These are phyloP conservation scores for Pantherophis guttatus DNA, from an alignment of 2,113 vertebrate species.

Conservation along the genomic window DNA sequence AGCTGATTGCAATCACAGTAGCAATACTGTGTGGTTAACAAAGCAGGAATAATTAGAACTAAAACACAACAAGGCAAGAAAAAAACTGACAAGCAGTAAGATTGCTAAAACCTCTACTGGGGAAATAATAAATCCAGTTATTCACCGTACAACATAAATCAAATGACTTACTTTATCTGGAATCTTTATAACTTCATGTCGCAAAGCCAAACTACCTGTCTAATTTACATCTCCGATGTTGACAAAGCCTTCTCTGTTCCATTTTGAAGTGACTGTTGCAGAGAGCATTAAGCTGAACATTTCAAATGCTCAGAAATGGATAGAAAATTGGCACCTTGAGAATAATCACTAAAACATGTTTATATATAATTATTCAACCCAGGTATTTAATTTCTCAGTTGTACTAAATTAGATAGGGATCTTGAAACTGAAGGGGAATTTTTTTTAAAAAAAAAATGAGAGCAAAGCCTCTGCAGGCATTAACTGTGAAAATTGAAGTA, in stretches of 20 bases:
- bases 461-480: not conserved
- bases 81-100: not conserved
- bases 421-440: constrained; percentile 35
- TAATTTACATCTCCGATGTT: constrained; percentile 34
- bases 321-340: constrained; percentile 70
- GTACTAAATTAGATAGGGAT: constrained; percentile 50
- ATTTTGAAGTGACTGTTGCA: constrained; percentile 51
- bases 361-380: constrained; percentile 70
- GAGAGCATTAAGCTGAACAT: constrained; percentile 65
- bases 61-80: not conserved
- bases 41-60: not conserved
- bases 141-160: not conserved
- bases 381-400: constrained; percentile 67
- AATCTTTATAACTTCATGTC: constrained; percentile 29
- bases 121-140: not conserved
- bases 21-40: not conserved
- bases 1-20: not conserved
- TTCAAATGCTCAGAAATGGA: constrained; percentile 67
- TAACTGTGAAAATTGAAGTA: constrained; percentile 2
- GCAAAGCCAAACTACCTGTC: constrained; percentile 40
- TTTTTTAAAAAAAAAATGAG: not conserved
- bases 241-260: constrained; percentile 56
- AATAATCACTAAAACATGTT: constrained; percentile 64
- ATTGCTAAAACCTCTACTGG: not conserved
- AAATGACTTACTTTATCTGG: constrained; percentile 13